Conservation (phyloP, 2,888 invertebrate species). For the Tetropium fuscum region DNA sequence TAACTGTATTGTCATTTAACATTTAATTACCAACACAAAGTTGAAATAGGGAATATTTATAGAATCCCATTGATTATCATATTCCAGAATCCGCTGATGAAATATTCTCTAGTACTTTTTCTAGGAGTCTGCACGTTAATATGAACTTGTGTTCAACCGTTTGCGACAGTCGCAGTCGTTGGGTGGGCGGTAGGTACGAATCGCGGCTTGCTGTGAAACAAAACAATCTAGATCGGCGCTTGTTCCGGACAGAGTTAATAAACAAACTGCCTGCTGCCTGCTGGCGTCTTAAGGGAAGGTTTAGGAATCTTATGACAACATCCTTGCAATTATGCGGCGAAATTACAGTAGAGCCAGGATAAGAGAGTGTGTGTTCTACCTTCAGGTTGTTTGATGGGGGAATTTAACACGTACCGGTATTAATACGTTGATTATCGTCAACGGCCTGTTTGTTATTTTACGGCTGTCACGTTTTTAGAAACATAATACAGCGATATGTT, state of each 20-base stretch:
- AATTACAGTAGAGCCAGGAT: constrained; percentile 23
- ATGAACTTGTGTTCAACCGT: no score
- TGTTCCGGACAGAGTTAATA: constrained; percentile 29
- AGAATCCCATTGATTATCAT: no score
- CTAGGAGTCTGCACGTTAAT: no score
- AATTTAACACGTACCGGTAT: constrained; percentile 28
- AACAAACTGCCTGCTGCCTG: constrained; percentile 28
- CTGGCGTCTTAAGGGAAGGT: constrained; percentile 24
- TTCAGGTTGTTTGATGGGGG: constrained; percentile 28
- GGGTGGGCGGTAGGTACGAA: no score
- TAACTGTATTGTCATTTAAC: no score
- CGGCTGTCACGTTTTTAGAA: neutral
- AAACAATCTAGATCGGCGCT: constrained; percentile 27
- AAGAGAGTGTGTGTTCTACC: constrained; percentile 23
- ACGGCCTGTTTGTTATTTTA: constrained; percentile 20
- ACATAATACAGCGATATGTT: neutral
- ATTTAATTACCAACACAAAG: no score
- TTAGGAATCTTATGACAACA: constrained; percentile 26
- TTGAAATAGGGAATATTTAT: no score
- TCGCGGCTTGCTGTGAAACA: constrained; percentile 25
- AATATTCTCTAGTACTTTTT: no score
- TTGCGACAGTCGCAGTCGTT: no score
- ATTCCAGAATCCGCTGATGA: no score
- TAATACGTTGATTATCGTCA: constrained; percentile 28
- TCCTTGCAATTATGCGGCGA: constrained; percentile 25